These are phyloP conservation scores for Acyrthosiphon pisum DNA, from an alignment of 1,140 invertebrate genomes.

Conservation along the genomic window DNA sequence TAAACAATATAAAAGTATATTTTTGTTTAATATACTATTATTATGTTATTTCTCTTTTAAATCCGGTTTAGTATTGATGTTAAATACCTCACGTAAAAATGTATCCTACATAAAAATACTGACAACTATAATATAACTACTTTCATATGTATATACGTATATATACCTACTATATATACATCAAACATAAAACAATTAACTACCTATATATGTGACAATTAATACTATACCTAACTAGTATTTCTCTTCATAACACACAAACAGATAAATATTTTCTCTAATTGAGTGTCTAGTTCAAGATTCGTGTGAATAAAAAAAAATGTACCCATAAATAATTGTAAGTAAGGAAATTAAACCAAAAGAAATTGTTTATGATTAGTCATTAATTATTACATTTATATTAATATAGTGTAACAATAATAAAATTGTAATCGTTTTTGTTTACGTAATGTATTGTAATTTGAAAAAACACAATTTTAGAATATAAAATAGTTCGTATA, in stretches of 20 bases:
- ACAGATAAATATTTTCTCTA: not conserved
- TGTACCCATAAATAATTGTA: not conserved
- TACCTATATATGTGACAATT: conserved; percentile 9
- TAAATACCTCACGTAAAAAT: conserved; percentile 11
- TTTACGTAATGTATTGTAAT: not conserved
- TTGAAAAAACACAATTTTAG: not conserved
- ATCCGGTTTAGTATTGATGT: conserved; percentile 32
- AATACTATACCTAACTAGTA: not conserved
- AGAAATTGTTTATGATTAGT: not conserved
- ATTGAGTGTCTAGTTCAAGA: not conserved
- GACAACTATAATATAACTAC: conserved; percentile 30
- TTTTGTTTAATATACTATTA: not conserved
- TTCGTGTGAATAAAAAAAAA: not conserved
- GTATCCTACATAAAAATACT: not conserved
- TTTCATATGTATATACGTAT: not conserved
- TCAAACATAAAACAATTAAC: not conserved
- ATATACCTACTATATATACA: not conserved
- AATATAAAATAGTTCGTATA: no score
- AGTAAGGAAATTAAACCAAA: not conserved
- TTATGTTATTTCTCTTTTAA: conserved; percentile 7
- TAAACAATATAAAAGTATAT: not conserved
- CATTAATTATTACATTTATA: not conserved
- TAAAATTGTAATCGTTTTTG: not conserved
- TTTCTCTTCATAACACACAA: not conserved
- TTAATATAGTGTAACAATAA: not conserved